Conservation (phyloP, 2,797 vertebrate genomes). For the Benthosema pterotum region DNA sequence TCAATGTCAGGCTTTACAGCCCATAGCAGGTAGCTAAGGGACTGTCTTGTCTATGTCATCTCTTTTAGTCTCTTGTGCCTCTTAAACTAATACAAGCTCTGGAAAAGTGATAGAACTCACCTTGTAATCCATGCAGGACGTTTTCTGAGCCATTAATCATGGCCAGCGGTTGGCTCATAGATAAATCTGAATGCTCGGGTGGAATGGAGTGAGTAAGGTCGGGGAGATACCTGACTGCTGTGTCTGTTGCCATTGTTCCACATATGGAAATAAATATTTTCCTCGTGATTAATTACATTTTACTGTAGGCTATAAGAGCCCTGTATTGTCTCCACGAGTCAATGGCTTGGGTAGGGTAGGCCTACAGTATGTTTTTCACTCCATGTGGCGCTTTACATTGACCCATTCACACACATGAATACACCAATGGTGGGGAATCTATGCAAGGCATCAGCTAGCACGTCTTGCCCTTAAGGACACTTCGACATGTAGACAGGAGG, state of each 20-base stretch:
- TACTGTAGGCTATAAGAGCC: no score
- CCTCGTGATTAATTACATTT: no score
- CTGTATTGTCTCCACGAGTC: no score
- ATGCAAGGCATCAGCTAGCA: no score
- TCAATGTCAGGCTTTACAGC: conserved; percentile 1
- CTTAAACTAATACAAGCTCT: conserved; percentile 35
- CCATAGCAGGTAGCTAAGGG: conserved; percentile 15
- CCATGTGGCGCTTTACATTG: no score
- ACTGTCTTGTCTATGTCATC: conserved; percentile 30
- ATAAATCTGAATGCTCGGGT: conserved; percentile 22
- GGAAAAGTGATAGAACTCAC: conserved; percentile 18
- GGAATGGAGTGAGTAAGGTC: conserved; percentile 27
- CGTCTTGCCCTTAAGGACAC: no score
- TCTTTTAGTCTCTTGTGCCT: conserved; percentile 16
- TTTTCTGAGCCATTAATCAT: conserved; percentile 42
- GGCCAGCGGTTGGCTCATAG: conserved; percentile 24
- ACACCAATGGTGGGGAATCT: no score
- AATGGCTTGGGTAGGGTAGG: no score
- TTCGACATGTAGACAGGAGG: no score
- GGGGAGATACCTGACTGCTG: conserved; percentile 38
- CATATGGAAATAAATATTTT: no score
- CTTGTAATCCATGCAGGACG: conserved; percentile 38
- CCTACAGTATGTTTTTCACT: no score
- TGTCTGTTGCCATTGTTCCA: conserved; percentile 28
- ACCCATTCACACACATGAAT: no score